A percentile compares a stretch with the other conserved stretches of the same genome.
phyloP scores from a whole-genome alignment of 2,797 vertebrate genomes.

The Clarias fuscus region DNA sequence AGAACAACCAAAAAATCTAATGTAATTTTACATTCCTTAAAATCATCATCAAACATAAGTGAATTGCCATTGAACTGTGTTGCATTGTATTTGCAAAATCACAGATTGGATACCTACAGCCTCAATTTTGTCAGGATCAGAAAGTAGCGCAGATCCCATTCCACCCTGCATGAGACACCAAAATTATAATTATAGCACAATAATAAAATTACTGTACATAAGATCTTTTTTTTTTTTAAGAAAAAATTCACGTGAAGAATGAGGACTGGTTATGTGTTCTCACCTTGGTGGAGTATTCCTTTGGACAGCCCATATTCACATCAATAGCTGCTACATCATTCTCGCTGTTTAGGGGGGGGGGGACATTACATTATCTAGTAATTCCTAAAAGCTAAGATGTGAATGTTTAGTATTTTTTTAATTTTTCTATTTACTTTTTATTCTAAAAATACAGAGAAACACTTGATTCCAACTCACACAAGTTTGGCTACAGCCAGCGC shows the following conservation, averaged over 20 bases:
- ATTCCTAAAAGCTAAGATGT: neutral
- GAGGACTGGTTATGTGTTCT: constrained; percentile 40
- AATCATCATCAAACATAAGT: neutral
- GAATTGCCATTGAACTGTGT: neutral
- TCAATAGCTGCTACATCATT: constrained; percentile 92
- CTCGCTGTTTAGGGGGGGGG: constrained; percentile 81
- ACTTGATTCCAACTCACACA: constrained; percentile 80
- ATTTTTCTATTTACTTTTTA: neutral
- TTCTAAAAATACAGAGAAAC: neutral
- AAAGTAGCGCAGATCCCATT: constrained; percentile 94
- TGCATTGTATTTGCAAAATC: neutral
- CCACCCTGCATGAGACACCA: constrained; percentile 82
- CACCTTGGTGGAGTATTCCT: constrained; percentile 98
- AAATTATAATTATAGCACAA: neutral
- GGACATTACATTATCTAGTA: neutral
- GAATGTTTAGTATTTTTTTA: neutral
- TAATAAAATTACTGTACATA: neutral
- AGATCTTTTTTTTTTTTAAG: neutral
- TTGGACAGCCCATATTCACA: constrained; percentile 97
- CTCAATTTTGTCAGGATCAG: constrained; percentile 90
- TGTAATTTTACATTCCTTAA: neutral
- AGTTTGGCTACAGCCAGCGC: constrained; percentile 88
- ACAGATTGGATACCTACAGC: constrained; percentile 74
- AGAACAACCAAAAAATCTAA: constrained; percentile 8
- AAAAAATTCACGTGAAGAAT: neutral